A percentile compares a stretch with the other conserved stretches of the same genome.
Evolutionary conservation across 1,140 invertebrate genomes (phyloP).

Genomic region (Stegodyphus dumicola): DNA sequence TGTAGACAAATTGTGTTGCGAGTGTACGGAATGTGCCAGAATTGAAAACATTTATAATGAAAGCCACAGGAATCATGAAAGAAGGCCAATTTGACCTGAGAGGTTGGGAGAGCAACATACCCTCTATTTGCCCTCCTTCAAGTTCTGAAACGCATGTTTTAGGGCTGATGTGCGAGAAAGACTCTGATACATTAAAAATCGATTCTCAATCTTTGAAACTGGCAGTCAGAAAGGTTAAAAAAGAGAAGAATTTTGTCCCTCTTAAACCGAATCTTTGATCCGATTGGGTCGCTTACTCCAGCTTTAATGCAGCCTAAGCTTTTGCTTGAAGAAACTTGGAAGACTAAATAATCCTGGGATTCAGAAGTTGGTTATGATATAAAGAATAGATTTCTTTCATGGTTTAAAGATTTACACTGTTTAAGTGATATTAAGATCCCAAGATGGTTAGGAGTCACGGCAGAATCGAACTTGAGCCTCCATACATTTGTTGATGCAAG

Average conservation of each 20-base stretch:
- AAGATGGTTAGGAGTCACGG: conserved; percentile 12
- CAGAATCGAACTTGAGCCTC: neutral
- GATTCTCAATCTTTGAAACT: conserved; percentile 15
- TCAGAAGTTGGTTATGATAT: neutral
- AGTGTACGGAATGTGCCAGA: neutral
- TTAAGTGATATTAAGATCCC: neutral
- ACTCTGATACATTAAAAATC: conserved; percentile 3
- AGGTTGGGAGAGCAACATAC: conserved; percentile 9
- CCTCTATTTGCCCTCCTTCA: neutral
- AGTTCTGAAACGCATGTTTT: conserved; percentile 6
- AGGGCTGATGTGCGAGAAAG: conserved; percentile 15
- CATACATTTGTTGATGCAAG: conserved; percentile 23
- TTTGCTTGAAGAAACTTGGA: conserved; percentile 29
- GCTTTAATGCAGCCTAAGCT: conserved; percentile 5
- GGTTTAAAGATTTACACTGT: conserved; percentile 6
- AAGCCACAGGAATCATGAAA: conserved; percentile 3
- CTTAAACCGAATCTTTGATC: conserved; percentile 7
- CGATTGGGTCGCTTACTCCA: neutral
- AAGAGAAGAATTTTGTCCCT: neutral
- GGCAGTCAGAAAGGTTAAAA: neutral
- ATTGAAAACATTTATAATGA: neutral
- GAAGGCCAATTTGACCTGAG: conserved; percentile 12
- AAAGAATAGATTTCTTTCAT: conserved; percentile 1
- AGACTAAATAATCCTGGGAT: neutral
- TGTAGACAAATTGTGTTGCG: conserved; percentile 18